These are phyloP conservation scores for Fratercula arctica DNA, from an alignment of 2,797 vertebrate genomes.

Conservation along the genomic window DNA sequence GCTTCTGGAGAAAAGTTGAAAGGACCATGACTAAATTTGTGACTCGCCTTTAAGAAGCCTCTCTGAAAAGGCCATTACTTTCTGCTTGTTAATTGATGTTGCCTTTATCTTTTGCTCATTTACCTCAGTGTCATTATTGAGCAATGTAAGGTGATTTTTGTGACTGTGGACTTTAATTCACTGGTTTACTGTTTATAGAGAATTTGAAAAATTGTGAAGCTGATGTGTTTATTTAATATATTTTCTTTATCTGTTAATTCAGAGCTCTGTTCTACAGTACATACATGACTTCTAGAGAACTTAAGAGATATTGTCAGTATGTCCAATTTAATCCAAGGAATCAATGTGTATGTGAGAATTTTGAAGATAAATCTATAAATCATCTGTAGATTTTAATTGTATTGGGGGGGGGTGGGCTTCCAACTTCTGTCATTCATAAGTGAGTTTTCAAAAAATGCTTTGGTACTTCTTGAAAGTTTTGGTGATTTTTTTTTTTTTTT, in stretches of 20 bases:
- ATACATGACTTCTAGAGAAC: not conserved
- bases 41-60: not conserved
- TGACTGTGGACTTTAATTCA: not conserved
- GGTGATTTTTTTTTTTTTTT: rapidly evolving
- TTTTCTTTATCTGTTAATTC: not conserved
- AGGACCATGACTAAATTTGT: not conserved
- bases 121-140: not conserved
- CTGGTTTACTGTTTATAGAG: not conserved
- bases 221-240: not conserved
- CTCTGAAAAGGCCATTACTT: not conserved
- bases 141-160: not conserved
- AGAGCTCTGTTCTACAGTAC: not conserved
- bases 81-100: not conserved
- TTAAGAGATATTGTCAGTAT: not conserved
- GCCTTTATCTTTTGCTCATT: not conserved
- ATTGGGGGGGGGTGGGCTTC: not conserved
- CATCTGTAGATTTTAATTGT: not conserved
- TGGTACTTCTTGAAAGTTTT: not conserved
- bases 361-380: not conserved
- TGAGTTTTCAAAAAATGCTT: not conserved
- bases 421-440: not conserved
- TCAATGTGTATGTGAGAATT: not conserved
- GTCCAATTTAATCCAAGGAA: not conserved
- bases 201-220: not conserved
- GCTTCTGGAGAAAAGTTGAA: not conserved